A percentile compares a stretch with the other conserved stretches of the same genome.
phyloP scores from a whole-genome alignment of 2,113 vertebrate species.

The Oryzias javanicus region DNA sequence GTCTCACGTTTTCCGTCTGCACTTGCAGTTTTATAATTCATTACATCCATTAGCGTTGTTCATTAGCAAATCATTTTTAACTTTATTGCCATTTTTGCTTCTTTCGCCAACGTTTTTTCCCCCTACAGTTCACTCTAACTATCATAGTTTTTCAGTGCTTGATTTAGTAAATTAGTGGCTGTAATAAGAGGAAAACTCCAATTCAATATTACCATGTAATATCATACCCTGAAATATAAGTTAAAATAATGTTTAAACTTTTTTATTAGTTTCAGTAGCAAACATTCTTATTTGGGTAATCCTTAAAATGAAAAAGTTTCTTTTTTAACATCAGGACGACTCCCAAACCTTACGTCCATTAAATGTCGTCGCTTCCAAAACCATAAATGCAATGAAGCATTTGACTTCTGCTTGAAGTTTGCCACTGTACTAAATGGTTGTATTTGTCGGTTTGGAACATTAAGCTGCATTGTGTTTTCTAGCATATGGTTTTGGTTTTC shows the following conservation, averaged over 20 bases:
- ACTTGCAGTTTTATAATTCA: neutral
- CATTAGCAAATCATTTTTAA: neutral
- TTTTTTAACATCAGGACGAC: neutral
- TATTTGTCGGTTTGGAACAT: slow-evolving; percentile 48
- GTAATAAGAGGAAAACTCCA: no score
- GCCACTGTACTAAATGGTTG: slow-evolving; percentile 34
- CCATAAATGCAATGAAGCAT: slow-evolving; percentile 48
- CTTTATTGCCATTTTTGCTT: neutral
- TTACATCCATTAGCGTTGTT: neutral
- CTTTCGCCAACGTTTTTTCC: neutral
- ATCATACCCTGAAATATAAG: no score
- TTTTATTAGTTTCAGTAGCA: no score
- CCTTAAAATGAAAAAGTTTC: neutral
- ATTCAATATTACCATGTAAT: no score
- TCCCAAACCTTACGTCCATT: slow-evolving; percentile 30
- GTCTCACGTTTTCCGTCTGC: no score
- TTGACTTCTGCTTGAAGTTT: slow-evolving; percentile 49
- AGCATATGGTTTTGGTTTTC: slow-evolving; percentile 67
- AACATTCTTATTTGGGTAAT: no score
- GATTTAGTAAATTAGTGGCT: no score
- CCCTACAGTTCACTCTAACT: no score
- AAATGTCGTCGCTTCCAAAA: slow-evolving; percentile 16
- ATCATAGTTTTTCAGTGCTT: no score
- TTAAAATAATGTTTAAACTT: no score
- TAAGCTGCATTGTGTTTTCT: slow-evolving; percentile 31